These are phyloP conservation scores for Strigamia transsilvanica DNA, from an alignment of 2,888 invertebrate species.

Conservation along the genomic window DNA sequence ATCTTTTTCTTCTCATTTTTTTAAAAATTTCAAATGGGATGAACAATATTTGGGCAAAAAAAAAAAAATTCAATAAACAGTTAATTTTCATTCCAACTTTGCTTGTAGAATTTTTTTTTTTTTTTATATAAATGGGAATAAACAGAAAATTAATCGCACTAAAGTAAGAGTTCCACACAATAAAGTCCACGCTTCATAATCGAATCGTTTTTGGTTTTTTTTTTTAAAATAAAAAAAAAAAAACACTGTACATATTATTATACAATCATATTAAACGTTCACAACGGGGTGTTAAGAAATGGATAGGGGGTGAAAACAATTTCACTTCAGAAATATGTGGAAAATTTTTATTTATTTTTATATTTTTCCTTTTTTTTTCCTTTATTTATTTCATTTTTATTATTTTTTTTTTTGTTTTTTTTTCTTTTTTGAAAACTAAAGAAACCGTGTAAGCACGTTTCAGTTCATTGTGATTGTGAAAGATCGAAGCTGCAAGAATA, in stretches of 20 bases:
- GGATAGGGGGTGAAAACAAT: background rate
- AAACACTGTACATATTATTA: constrained; percentile 32
- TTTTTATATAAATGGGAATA: background rate
- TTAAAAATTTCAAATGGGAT: constrained; percentile 17
- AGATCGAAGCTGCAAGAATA: constrained; percentile 3
- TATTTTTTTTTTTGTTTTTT: background rate
- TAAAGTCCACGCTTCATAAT: constrained; percentile 10
- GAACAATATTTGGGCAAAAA: background rate
- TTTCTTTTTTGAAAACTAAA: constrained; percentile 7
- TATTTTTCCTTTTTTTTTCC: background rate
- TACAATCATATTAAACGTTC: constrained; percentile 37
- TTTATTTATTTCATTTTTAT: background rate
- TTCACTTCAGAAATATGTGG: background rate
- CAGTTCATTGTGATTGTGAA: constrained; percentile 21
- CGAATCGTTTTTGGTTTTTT: background rate
- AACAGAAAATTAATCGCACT: constrained; percentile 11
- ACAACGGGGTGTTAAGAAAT: background rate
- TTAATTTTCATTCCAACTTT: background rate
- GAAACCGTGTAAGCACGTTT: background rate
- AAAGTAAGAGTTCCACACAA: constrained; percentile 28
- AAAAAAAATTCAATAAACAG: constrained; percentile 19
- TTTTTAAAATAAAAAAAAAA: background rate
- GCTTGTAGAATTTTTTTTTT: background rate
- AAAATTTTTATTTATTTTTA: background rate
- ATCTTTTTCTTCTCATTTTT: background rate